These are phyloP conservation scores for Polyploca ridens DNA, from an alignment of 2,888 invertebrate species.

Conservation along the genomic window DNA sequence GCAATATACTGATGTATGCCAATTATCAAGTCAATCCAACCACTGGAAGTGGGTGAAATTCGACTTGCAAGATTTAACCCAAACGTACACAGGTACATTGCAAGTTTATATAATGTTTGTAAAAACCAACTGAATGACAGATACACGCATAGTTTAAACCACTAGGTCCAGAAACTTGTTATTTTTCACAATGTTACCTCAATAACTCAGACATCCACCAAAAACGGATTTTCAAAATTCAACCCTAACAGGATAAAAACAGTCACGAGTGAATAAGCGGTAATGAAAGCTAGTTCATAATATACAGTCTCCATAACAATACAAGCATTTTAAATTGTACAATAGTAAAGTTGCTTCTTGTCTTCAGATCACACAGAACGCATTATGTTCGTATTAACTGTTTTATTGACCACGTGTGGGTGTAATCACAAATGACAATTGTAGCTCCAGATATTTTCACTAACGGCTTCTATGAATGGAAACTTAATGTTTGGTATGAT, in stretches of 20 bases:
- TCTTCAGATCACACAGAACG: conserved; percentile 35
- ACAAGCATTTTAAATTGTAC: conserved; percentile 39
- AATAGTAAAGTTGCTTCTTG: conserved; percentile 50
- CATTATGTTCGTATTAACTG: conserved; percentile 55
- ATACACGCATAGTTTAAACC: no score
- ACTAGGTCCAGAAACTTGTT: no score
- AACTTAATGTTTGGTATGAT: background rate
- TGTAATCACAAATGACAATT: conserved; percentile 8
- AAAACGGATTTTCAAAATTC: no score
- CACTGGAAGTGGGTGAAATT: no score
- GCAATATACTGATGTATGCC: no score
- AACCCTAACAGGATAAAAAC: no score
- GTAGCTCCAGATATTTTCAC: conserved; percentile 9
- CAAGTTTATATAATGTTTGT: no score
- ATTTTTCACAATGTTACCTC: background rate
- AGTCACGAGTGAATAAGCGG: background rate
- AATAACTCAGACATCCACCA: no score
- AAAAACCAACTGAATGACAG: no score
- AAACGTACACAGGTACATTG: no score
- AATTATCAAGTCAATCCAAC: no score
- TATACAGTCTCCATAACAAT: conserved; percentile 24
- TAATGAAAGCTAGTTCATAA: background rate
- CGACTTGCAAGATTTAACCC: no score
- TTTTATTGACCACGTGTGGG: conserved; percentile 27
- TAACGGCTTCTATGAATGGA: conserved; percentile 1